Evolutionary conservation across 2,113 vertebrate species (phyloP).

Genomic region (Meleagris gallopavo): DNA sequence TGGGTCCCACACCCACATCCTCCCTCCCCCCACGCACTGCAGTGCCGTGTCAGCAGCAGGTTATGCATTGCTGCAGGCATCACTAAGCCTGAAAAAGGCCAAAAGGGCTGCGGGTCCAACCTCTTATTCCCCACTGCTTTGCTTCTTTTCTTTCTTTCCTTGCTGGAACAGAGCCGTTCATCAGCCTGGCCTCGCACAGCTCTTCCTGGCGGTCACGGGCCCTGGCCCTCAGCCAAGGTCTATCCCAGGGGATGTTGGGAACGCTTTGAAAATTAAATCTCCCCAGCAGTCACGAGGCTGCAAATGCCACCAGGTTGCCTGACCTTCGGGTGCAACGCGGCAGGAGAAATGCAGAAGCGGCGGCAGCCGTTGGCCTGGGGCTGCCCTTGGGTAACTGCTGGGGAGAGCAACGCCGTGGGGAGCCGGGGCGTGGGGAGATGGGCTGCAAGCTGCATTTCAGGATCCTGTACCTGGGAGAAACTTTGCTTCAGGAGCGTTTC

Average conservation of each 20-base stretch:
- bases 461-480: not conserved
- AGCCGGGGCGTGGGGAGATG: not conserved
- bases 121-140: not conserved
- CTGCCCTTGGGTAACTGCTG: not conserved
- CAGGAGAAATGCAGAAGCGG: not conserved
- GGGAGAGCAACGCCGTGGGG: not conserved
- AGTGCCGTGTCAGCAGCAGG: not conserved
- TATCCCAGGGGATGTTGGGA: constrained; percentile 22
- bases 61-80: constrained; percentile 11
- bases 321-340: constrained; percentile 60
- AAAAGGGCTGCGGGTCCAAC: not conserved
- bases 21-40: too few species aligned
- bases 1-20: not conserved
- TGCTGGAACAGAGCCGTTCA: not conserved
- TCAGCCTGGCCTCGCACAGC: not conserved
- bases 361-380: not conserved
- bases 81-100: not conserved
- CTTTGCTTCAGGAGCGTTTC: not conserved
- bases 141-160: not conserved
- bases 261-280: constrained; percentile 61
- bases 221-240: constrained; percentile 39
- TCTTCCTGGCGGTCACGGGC: constrained; percentile 10
- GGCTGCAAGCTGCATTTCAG: not conserved
- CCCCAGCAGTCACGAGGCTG: constrained; percentile 53
- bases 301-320: constrained; percentile 18